Evolutionary conservation across 2,888 invertebrate species (phyloP).

Genomic region (Drosophila melanosoma): DNA sequence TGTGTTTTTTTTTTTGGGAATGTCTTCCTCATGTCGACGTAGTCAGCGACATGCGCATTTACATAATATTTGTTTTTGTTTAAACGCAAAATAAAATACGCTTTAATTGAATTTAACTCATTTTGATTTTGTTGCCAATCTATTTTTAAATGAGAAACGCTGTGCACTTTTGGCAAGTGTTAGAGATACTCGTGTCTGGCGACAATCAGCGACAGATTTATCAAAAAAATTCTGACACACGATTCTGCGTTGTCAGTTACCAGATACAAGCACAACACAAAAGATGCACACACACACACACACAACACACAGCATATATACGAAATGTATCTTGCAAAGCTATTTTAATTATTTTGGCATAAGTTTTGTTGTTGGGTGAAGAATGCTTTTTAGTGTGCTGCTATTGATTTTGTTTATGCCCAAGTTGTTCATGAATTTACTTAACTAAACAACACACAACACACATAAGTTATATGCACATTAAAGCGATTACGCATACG

Average conservation of each 20-base stretch:
- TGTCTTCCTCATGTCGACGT: slow-evolving; percentile 51
- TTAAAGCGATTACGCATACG: slow-evolving; percentile 66
- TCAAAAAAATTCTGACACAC: slow-evolving; percentile 71
- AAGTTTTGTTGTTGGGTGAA: slow-evolving; percentile 33
- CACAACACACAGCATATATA: not conserved
- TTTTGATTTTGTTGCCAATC: slow-evolving; percentile 39
- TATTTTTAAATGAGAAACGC: slow-evolving; percentile 58
- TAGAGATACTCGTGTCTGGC: slow-evolving; percentile 34
- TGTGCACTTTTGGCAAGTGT: slow-evolving; percentile 62
- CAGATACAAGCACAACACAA: slow-evolving; percentile 4
- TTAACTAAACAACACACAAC: slow-evolving; percentile 46
- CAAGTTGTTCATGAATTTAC: slow-evolving; percentile 67
- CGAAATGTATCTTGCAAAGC: slow-evolving; percentile 53
- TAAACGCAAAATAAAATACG: slow-evolving; percentile 71
- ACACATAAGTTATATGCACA: slow-evolving; percentile 47
- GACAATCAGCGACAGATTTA: slow-evolving; percentile 69
- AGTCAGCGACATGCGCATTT: slow-evolving; percentile 30
- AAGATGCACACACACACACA: slow-evolving; percentile 14
- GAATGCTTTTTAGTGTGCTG: slow-evolving; percentile 42
- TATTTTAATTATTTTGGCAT: slow-evolving; percentile 73
- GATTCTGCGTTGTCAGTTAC: slow-evolving; percentile 44
- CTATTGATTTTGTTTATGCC: slow-evolving; percentile 50
- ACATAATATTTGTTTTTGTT: slow-evolving; percentile 50
- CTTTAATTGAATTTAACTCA: slow-evolving; percentile 70
- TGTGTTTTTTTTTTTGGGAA: slow-evolving; percentile 22